Evolutionary conservation across 1,140 invertebrate species (phyloP), one percentile per base, ranked within the genome.

Genomic region (Bombyx mori): DNA sequence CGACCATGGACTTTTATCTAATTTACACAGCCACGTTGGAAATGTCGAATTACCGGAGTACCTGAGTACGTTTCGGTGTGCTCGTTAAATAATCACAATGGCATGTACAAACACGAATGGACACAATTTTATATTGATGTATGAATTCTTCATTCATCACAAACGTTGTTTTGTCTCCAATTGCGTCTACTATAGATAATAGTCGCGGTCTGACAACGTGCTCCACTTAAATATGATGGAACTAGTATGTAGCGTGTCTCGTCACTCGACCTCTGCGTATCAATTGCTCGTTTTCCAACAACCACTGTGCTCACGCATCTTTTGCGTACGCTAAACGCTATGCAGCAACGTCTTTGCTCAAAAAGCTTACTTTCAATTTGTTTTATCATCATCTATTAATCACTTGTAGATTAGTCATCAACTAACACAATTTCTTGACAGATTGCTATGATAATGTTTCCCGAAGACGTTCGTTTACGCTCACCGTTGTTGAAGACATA

Each of bases 141-240:
- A 42, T 44, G 12, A 44, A 44, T 55, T 66, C 49, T 73, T 70
- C 68, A 73, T 73, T 73, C 65, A 73, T 73, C 61, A 68, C 54
- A 63, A 46, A 57, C 43, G 47, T 56, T 58, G 42, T 45, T 46
- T 53, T 56, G 65, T 67, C 67, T 69, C 58, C 62, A 67, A 69
- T 67, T 67, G 58, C 56, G 70, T 70, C 63, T 69, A 61, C 62
- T 57, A 54, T 58, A 68, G 68, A 71, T 71, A 64, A 65, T 52
- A 8, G 53, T 60, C 64, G 60, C 56, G 53, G 10, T 51, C 8
- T 51, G 50, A 35, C 42, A 51, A 35, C 42, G 50, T 35, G 50
- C 22, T 51, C 7, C 48, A 9, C 18, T 51, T 26, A 51, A 57
- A 52, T 47, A 57, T 53, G 47, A 57, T 56, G 60, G 54, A 58